Evolutionary conservation across 2,888 invertebrate genomes (phyloP).

Genomic region (Julus scandinavius): DNA sequence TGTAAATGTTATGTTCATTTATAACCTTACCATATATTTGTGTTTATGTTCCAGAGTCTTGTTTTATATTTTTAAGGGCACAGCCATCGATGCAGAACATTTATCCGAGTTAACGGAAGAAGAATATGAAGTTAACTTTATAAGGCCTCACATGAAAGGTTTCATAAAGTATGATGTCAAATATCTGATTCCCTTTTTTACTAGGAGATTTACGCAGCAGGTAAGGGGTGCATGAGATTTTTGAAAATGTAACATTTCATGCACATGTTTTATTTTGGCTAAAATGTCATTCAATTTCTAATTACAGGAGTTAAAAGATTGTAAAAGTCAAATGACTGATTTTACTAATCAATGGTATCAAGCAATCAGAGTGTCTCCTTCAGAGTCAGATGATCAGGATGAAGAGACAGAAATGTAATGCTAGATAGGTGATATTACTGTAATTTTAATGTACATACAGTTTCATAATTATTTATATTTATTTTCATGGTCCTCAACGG

Average conservation of each 20-base stretch:
- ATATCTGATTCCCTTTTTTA: conserved; percentile 96
- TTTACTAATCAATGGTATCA: conserved; percentile 98
- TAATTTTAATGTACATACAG: neutral
- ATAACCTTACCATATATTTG: neutral
- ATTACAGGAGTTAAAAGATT: conserved; percentile 89
- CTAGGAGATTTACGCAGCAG: conserved; percentile 93
- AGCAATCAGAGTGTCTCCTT: conserved; percentile 87
- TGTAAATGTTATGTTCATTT: conserved; percentile 58
- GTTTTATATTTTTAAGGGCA: conserved; percentile 71
- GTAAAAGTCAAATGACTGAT: conserved; percentile 96
- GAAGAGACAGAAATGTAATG: conserved; percentile 53
- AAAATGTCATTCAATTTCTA: conserved; percentile 22
- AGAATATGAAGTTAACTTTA: conserved; percentile 88
- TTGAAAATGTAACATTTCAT: neutral
- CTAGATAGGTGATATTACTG: neutral
- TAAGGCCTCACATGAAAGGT: conserved; percentile 75
- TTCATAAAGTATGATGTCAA: conserved; percentile 92
- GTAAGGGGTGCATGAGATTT: conserved; percentile 67
- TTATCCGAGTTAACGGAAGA: conserved; percentile 88
- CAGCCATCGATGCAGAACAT: conserved; percentile 92
- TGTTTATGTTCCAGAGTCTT: neutral
- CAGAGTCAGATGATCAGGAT: conserved; percentile 60
- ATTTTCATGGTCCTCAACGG: neutral
- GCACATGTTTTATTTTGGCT: conserved; percentile 40
- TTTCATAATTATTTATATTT: neutral